Base-by-base conservation (phyloP, 2,888 invertebrate species). In the Pilophorus perplexus region DNA sequence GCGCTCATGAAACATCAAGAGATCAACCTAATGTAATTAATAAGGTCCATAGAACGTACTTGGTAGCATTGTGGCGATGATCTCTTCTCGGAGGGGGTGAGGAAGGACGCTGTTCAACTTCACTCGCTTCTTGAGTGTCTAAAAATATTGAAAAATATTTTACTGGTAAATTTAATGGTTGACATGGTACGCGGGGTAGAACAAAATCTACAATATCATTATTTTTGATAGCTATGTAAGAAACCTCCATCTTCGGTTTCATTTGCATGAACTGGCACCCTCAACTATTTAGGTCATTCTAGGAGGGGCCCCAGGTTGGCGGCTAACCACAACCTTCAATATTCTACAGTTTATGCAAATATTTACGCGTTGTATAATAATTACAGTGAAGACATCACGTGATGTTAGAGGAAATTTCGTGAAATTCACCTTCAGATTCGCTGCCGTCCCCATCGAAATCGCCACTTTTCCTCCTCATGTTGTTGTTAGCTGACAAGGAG, bases 81-180 rank as follows among this genome's bases (percentile, higher is more conserved):
- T 55, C 59, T 18, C 25, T 59, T 14, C 18, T 42, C 1, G 59
- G 44, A 14, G 59, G 59, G 44, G 59, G 59, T 1, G 59, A 59
- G 12, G 27, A n/a, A 16, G 59, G 40, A 4, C 44, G 59, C 16
- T 59, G 59, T 28, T 59, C 59, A 10, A 59, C 59, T 25, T 59
- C 59, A 12, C 59, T 59, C 2, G 59, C 59, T 25, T 59, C 59
- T 25, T 59, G 59, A 42, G 59, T 59, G 16, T 59, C 59, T 59
- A 44, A 42, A 59, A 59, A 8, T 3, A 14, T n/a, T n/a, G n/a
- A 57, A 23, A 10, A 33, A 8, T 8, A 48, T 33, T 33, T 33
- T 33, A 33, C 33, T 33, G n/a, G n/a, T n/a, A n/a, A n/a, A n/a
- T n/a, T n/a, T n/a, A n/a, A n/a, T n/a, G n/a, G n/a, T n/a, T n/a